Conservation (phyloP, 92 coral and sea anemone genomes). For the Palythoa heliodiscus region DNA sequence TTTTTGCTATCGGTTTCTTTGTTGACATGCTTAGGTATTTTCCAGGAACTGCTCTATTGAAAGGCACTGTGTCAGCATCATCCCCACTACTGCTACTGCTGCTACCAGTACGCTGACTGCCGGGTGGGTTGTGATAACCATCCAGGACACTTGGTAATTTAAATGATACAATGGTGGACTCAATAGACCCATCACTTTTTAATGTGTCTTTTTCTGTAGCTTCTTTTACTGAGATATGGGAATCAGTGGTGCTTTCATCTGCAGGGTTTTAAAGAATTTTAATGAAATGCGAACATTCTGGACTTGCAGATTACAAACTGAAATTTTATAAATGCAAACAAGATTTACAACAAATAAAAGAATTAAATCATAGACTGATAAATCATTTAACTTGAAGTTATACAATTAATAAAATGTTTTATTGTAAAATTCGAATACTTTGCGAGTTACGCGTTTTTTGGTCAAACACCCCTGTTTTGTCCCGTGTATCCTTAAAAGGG, state of each 20-base stretch:
- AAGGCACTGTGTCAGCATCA: constrained; percentile 75
- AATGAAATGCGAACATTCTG: too few relatives aligned
- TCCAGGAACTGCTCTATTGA: constrained; percentile 48
- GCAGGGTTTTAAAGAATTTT: not conserved
- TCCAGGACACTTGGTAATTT: constrained; percentile 71
- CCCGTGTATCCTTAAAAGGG: too few relatives aligned
- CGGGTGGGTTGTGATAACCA: constrained; percentile 36
- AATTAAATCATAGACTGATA: too few relatives aligned
- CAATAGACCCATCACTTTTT: constrained; percentile 20
- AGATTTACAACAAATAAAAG: too few relatives aligned
- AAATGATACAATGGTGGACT: constrained; percentile 65
- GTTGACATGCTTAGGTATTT: constrained; percentile 64
- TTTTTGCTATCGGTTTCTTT: constrained; percentile 62
- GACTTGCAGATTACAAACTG: too few relatives aligned
- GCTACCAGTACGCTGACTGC: constrained; percentile 35
- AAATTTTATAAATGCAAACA: too few relatives aligned
- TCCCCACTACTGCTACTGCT: constrained; percentile 89
- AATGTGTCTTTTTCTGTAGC: not conserved
- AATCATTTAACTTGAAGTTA: too few relatives aligned
- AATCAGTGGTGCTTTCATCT: constrained; percentile 37
- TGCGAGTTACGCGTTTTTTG: too few relatives aligned
- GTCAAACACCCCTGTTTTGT: too few relatives aligned
- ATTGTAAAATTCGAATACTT: too few relatives aligned
- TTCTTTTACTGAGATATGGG: constrained; percentile 21
- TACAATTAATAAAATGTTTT: too few relatives aligned